A percentile compares a stretch with the other conserved stretches of the same genome.
phyloP scores from a whole-genome alignment of 2,888 invertebrate species.

The Cenopis cana region DNA sequence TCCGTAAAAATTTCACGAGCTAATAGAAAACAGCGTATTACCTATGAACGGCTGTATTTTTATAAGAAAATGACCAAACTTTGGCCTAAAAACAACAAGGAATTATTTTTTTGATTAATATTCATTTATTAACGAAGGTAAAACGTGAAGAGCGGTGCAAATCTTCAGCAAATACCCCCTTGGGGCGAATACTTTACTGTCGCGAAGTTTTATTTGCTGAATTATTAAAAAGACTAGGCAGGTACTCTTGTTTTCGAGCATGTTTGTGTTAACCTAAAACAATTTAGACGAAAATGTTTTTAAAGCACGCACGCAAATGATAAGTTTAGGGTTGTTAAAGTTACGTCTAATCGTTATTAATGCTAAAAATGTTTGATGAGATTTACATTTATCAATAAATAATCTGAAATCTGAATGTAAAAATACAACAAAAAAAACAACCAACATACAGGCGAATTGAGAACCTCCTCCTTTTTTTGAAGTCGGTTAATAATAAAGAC shows the following conservation, averaged over 20 bases:
- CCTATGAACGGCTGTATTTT: neutral
- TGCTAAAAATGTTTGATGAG: neutral
- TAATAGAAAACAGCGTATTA: too few species aligned
- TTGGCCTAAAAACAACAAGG: neutral
- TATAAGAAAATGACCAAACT: neutral
- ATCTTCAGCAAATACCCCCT: constrained; percentile 25
- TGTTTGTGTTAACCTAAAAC: constrained; percentile 16
- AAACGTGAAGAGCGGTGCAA: constrained; percentile 21
- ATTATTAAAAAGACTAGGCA: constrained; percentile 24
- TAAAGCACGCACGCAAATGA: constrained; percentile 20
- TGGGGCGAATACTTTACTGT: constrained; percentile 26
- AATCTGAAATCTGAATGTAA: too few species aligned
- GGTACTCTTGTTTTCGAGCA: constrained; percentile 20
- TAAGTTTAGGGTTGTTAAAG: neutral
- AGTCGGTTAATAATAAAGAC: neutral
- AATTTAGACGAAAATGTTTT: constrained; percentile 16
- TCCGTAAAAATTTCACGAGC: too few species aligned
- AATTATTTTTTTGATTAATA: constrained; percentile 8
- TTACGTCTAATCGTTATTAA: neutral
- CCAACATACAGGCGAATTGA: too few species aligned
- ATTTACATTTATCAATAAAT: too few species aligned
- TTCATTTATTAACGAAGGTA: constrained; percentile 26
- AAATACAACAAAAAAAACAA: too few species aligned
- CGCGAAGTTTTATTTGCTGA: constrained; percentile 23
- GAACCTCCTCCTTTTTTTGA: too few species aligned